Evolutionary conservation across 92 coral and sea anemone genomes (phyloP).

Genomic region (Palythoa grandis): DNA sequence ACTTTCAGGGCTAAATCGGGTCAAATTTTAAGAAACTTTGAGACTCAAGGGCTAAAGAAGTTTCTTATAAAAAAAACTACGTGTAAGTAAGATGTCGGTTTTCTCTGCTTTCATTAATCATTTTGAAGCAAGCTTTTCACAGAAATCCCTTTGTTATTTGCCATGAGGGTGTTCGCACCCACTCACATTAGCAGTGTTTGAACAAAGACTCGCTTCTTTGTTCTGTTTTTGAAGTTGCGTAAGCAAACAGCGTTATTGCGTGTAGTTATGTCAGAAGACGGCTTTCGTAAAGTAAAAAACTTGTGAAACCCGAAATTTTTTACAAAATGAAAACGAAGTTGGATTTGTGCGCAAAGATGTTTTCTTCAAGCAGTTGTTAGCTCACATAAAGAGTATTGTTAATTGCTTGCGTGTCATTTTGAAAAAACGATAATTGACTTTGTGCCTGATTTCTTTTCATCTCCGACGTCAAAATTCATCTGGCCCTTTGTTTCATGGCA

Average conservation of each 20-base stretch:
- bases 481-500: not conserved
- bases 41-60: too few relatives aligned
- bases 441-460: constrained; percentile 22
- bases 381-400: constrained; percentile 11
- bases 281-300: not conserved
- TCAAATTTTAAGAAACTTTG: too few relatives aligned
- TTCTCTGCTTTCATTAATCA: not conserved
- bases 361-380: not conserved
- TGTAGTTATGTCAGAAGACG: not conserved
- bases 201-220: not conserved
- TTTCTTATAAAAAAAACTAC: too few relatives aligned
- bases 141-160: constrained; percentile 21
- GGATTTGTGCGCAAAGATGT: not conserved
- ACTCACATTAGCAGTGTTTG: constrained; percentile 26
- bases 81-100: not conserved
- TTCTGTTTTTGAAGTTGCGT: not conserved
- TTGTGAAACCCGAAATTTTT: not conserved
- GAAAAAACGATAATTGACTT: constrained; percentile 18
- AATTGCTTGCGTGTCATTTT: constrained; percentile 27
- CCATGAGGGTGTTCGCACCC: not conserved
- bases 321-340: not conserved
- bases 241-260: not conserved
- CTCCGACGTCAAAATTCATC: constrained; percentile 34
- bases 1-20: too few relatives aligned
- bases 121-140: constrained; percentile 14